Evolutionary conservation across 2,113 vertebrate genomes (phyloP), one percentile per base, ranked within the genome.

Genomic region (Cheirogaleus medius): DNA sequence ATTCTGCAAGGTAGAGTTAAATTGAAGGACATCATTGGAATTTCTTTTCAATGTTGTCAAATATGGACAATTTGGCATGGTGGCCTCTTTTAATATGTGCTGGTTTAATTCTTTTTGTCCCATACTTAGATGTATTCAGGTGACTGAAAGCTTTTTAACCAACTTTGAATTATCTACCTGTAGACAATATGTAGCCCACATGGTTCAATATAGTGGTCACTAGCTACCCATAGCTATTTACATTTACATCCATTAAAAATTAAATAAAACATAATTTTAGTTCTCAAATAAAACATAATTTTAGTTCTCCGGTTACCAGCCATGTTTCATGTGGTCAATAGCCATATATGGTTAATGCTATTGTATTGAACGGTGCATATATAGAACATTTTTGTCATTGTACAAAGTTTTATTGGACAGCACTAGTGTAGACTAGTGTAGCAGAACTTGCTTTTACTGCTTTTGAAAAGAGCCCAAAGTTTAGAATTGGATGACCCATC

Each of bases 341-440:
- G 3, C 23, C 1, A 10, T 15, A 2, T 17, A 25, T n/a, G 8
- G n/a, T 71, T 69, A 80, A 66, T 56, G 10, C 3, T 34, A 29
- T 10, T 52, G 1, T 29, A 63, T 1, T 64, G n/a, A 87, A 27
- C 0, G 49, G 2, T 1, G 1, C 1, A 39, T 56, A 32, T 6
- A 8, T 52, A 37, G 20, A 52, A 13, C 1, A 17, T 58, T 56
- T 90, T 4, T n/a, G 11, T 66, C 18, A 56, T 5, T 42, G 34
- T 13, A 10, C 9, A 52, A 52, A 44, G 18, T 39, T 73, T 20
- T 56, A 6, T 23, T 71, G 6, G 15, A 37, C 1, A 42, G 17
- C 32, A 37, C 11, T 82, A 49, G 32, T 42, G 1, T 20, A 81
- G n/a, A 44, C n/a, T n/a, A n/a, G n/a, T n/a, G n/a, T n/a, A n/a